Percentiles rank a stretch among this genome's conserved stretches.
These are phyloP conservation scores for Chloebia gouldiae DNA, from an alignment of 2,113 vertebrate genomes.

Conservation along the genomic window DNA sequence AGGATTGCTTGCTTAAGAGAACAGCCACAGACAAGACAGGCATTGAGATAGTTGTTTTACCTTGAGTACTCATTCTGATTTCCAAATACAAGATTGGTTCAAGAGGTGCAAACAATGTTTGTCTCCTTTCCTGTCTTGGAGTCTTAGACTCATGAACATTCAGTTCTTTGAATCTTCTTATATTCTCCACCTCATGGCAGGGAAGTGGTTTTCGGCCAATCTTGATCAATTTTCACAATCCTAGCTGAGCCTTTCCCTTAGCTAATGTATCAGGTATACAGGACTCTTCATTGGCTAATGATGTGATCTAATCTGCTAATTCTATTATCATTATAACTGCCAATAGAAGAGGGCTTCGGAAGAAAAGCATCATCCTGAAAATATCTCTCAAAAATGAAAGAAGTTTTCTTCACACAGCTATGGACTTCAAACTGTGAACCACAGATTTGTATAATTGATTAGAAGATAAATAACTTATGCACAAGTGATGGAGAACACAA, in stretches of 20 bases:
- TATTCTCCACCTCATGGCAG: background rate
- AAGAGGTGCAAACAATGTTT: background rate
- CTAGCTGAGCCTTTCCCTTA: background rate
- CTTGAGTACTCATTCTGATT: background rate
- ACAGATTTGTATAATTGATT: background rate
- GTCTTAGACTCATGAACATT: background rate
- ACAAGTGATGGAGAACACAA: background rate
- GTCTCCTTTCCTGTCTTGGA: background rate
- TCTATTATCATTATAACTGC: background rate
- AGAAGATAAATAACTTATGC: background rate
- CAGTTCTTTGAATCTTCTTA: background rate
- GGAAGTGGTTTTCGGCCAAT: background rate
- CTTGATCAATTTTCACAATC: constrained; percentile 13
- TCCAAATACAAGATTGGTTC: background rate
- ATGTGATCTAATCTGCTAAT: background rate
- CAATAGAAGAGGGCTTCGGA: background rate
- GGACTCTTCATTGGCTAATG: constrained; percentile 7
- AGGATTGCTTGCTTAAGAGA: background rate
- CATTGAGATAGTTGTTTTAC: background rate
- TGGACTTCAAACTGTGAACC: background rate
- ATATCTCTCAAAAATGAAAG: background rate
- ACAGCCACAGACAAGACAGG: background rate
- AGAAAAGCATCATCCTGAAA: background rate
- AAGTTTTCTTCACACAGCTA: background rate
- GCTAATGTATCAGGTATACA: background rate